A percentile compares a stretch with the other conserved stretches of the same genome.
Conservation (phyloP, 2,888 invertebrate genomes). For the Acronicta alni region DNA sequence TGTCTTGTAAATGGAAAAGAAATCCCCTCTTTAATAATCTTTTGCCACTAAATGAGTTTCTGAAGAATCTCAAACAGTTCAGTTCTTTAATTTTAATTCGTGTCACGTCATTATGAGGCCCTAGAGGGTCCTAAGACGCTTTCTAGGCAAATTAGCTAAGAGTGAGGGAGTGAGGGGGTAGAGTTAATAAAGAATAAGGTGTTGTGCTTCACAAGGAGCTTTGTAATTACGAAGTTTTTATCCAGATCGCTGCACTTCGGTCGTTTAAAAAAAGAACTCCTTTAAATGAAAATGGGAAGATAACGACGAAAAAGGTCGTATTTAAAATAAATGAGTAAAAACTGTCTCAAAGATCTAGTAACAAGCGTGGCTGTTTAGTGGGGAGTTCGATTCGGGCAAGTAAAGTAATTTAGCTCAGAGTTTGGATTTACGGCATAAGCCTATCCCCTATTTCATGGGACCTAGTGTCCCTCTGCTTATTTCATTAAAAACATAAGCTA, state of each 20-base stretch:
- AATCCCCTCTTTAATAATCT: background rate
- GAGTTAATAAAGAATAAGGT: constrained; percentile 22
- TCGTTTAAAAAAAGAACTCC: background rate
- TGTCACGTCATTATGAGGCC: constrained; percentile 17
- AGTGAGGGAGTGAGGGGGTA: background rate
- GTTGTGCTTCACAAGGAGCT: background rate
- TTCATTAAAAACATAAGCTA: no score
- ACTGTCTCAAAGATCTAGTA: no score
- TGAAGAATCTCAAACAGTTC: constrained; percentile 6
- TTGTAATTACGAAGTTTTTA: constrained; percentile 1
- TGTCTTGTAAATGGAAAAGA: constrained; percentile 4
- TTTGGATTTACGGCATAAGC: no score
- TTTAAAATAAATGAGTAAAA: no score
- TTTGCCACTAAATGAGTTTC: constrained; percentile 12
- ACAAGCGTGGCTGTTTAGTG: no score
- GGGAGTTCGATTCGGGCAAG: no score
- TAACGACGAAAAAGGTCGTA: no score
- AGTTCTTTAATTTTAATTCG: constrained; percentile 39
- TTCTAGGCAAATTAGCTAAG: constrained; percentile 35
- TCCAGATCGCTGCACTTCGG: constrained; percentile 6
- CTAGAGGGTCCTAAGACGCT: constrained; percentile 10
- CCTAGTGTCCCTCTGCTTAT: no score
- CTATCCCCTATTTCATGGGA: no score
- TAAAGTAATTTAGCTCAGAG: no score
- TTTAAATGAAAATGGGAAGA: no score